Conservation (phyloP, 2,888 invertebrate genomes). For the Lepidocyrtoides sp. region DNA sequence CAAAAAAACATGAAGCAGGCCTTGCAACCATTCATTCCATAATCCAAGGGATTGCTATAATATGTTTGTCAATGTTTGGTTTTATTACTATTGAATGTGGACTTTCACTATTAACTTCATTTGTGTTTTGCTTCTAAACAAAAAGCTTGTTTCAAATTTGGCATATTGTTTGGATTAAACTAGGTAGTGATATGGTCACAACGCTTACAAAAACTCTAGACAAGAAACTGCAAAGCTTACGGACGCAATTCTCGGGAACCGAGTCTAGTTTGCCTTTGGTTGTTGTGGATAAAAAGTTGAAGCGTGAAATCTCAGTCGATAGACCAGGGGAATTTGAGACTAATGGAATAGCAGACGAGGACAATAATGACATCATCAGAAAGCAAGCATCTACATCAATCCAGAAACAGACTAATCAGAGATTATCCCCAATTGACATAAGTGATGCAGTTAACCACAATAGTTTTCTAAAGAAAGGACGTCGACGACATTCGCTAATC, state of each 20-base stretch:
- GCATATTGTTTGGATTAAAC: slow-evolving; percentile 31
- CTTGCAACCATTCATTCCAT: no score
- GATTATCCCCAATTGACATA: neutral
- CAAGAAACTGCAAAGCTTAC: slow-evolving; percentile 92
- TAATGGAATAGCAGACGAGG: neutral
- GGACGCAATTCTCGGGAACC: slow-evolving; percentile 86
- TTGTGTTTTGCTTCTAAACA: no score
- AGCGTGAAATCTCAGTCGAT: neutral
- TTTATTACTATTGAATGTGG: no score
- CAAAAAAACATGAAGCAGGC: no score
- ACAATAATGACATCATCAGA: no score
- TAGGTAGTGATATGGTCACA: slow-evolving; percentile 94
- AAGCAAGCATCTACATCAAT: neutral
- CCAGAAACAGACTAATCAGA: neutral
- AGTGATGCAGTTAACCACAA: slow-evolving; percentile 40
- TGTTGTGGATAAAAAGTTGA: neutral
- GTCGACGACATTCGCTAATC: slow-evolving; percentile 82
- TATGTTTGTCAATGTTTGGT: neutral
- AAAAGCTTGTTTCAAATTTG: no score
- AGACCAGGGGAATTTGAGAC: neutral
- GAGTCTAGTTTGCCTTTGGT: neutral
- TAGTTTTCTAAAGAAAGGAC: slow-evolving; percentile 67
- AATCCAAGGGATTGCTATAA: neutral
- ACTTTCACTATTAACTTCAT: no score
- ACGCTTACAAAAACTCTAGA: slow-evolving; percentile 95